These are phyloP conservation scores for Aphelenchoides besseyi DNA, from an alignment of 1,140 invertebrate species.

Conservation along the genomic window DNA sequence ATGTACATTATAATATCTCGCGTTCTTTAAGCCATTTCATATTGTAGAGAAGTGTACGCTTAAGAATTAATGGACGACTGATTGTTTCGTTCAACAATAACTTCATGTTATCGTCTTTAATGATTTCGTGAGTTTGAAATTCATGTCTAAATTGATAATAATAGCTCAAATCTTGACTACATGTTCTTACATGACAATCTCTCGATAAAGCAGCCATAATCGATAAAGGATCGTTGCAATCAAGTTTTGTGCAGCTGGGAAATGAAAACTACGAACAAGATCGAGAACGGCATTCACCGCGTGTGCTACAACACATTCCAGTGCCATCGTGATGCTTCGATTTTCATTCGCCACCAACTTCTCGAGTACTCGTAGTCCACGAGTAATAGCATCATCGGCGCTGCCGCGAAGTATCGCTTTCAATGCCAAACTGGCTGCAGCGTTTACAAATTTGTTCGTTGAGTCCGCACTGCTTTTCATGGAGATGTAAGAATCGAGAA, in stretches of 20 bases:
- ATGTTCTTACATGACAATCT: neutral
- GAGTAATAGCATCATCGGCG: neutral
- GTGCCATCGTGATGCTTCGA: neutral
- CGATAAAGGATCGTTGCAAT: neutral
- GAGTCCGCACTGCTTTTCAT: neutral
- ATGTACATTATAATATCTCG: too few species aligned
- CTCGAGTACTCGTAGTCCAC: conserved; percentile 4
- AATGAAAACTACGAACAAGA: neutral
- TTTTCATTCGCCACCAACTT: neutral
- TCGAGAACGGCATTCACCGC: neutral
- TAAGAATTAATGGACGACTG: neutral
- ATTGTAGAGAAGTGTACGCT: neutral
- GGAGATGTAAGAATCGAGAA: neutral
- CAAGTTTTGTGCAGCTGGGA: neutral
- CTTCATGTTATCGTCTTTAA: neutral
- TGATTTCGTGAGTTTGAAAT: conserved; percentile 1
- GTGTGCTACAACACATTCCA: neutral
- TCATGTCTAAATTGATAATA: neutral
- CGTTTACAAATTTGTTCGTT: neutral
- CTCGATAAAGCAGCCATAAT: neutral
- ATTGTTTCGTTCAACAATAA: neutral
- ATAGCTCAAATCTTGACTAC: neutral
- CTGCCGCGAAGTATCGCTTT: neutral
- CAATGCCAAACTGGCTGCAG: neutral
- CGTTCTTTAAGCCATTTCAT: neutral